These are phyloP conservation scores for Aporrectodea caliginosa DNA, from an alignment of 1,140 invertebrate genomes.

Conservation along the genomic window DNA sequence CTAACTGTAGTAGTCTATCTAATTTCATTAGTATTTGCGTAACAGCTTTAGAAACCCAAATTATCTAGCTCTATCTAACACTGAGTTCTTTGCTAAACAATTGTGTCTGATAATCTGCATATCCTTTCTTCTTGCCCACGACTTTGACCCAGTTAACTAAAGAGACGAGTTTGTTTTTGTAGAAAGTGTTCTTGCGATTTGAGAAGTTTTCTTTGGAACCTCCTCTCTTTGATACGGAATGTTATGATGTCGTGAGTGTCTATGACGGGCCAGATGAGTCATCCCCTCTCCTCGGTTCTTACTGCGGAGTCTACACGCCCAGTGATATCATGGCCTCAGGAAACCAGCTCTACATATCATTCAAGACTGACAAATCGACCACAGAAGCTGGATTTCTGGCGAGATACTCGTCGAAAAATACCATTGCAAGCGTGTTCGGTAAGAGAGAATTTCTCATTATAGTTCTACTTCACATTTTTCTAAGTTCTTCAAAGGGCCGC, in stretches of 20 bases:
- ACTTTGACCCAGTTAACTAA: no score
- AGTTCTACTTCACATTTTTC: no score
- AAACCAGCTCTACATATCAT: neutral
- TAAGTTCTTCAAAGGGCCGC: no score
- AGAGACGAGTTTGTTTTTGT: no score
- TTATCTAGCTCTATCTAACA: no score
- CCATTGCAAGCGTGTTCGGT: neutral
- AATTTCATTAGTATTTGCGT: no score
- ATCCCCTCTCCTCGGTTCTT: neutral
- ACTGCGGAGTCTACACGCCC: constrained; percentile 36
- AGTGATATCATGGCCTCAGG: constrained; percentile 20
- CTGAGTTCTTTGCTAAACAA: no score
- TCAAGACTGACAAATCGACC: neutral
- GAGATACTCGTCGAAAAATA: neutral
- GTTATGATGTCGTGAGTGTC: neutral
- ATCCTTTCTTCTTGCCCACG: no score
- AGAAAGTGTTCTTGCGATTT: neutral
- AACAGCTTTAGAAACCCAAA: no score
- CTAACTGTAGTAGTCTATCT: no score
- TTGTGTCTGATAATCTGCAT: no score
- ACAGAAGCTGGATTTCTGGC: neutral
- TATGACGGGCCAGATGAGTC: constrained; percentile 1
- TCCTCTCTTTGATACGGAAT: neutral
- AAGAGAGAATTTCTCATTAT: no score
- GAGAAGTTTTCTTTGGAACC: neutral